Base-by-base conservation (phyloP, 1,140 invertebrate species). In the Neodiprion fabricii region DNA sequence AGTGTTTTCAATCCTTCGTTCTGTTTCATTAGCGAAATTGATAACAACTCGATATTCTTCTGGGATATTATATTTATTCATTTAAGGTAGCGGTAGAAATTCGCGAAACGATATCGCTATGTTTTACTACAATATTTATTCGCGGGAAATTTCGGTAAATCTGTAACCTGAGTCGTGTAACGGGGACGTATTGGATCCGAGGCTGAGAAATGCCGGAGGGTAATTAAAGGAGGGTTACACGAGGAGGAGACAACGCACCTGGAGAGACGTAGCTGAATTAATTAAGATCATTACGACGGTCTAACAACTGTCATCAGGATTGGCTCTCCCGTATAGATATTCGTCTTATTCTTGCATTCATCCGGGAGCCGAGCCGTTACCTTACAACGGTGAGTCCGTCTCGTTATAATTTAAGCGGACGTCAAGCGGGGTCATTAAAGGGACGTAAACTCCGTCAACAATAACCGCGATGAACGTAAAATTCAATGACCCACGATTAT, bases 301-400 rank as follows among this genome's bases (percentile, higher is more conserved):
- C 11, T 61, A 61, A 61, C 53, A 61, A 61, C 53, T 61, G 53
- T 61, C 53, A 61, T 61, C 53, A 61, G 53, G n/a, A 61, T 61
- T 61, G 53, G 53, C 53, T 61, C 53, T 61, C 53, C 5, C 28
- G 53, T 14, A 21, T 21, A 61, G 9, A 61, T 12, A 17, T 61
- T 61, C 53, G 53, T 61, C n/a, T 17, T 14, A 14, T 17, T 61
- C 53, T 12, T 61, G 11, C 53, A 61, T 61, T 5, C 53, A 40
- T 40, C 28, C 28, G 28, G 28, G 28, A 40, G 28, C 28, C 28
- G 28, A 40, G 28, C 28, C 28, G 28, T 40, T 40, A 40, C 28
- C 28, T 40, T 40, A 40, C 5, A 40, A 5, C 28, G 28, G 28
- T 40, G 28, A 40, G 28, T 40, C 28, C 28, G 28, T 2, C 53